Evolutionary conservation across 2,797 vertebrate species (phyloP).

Genomic region (Lagocephalus sceleratus): DNA sequence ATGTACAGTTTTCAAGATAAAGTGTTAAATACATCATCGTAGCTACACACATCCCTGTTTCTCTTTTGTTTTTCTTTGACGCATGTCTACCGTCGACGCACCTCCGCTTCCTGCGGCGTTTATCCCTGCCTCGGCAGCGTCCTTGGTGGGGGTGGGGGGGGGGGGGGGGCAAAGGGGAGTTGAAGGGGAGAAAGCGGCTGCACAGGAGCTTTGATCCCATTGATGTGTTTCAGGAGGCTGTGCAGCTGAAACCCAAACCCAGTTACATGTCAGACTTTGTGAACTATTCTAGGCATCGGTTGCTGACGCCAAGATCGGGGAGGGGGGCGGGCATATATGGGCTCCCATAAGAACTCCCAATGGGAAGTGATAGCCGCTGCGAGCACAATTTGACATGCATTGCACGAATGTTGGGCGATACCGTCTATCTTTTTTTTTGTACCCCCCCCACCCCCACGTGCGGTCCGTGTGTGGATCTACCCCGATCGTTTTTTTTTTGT

Average conservation of each 20-base stretch:
- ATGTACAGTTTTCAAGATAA: constrained; percentile 35
- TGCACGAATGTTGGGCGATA: constrained; percentile 49
- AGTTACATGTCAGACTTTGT: constrained; percentile 80
- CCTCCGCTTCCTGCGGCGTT: constrained; percentile 33
- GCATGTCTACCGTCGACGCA: constrained; percentile 4
- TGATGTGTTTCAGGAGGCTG: constrained; percentile 77
- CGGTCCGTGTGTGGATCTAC: too few relatives aligned
- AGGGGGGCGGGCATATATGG: constrained; percentile 54
- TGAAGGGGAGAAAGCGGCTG: constrained; percentile 56
- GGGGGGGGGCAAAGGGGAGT: constrained; percentile 22
- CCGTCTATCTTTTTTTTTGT: constrained; percentile 52
- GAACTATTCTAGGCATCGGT: constrained; percentile 85
- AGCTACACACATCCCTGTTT: constrained; percentile 17
- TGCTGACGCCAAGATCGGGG: constrained; percentile 75
- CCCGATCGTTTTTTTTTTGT: too few relatives aligned
- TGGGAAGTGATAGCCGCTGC: constrained; percentile 48
- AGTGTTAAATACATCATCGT: constrained; percentile 45
- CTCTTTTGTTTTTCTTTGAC: constrained; percentile 17
- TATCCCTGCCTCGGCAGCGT: constrained; percentile 59
- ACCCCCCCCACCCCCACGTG: constrained; percentile 24
- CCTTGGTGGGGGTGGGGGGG: constrained; percentile 28
- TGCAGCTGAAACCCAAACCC: constrained; percentile 80
- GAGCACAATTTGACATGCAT: constrained; percentile 39
- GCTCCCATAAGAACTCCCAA: constrained; percentile 66
- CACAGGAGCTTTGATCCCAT: constrained; percentile 68